Base-by-base conservation (phyloP, 2,797 vertebrate genomes). In the Enoplosus armatus region DNA sequence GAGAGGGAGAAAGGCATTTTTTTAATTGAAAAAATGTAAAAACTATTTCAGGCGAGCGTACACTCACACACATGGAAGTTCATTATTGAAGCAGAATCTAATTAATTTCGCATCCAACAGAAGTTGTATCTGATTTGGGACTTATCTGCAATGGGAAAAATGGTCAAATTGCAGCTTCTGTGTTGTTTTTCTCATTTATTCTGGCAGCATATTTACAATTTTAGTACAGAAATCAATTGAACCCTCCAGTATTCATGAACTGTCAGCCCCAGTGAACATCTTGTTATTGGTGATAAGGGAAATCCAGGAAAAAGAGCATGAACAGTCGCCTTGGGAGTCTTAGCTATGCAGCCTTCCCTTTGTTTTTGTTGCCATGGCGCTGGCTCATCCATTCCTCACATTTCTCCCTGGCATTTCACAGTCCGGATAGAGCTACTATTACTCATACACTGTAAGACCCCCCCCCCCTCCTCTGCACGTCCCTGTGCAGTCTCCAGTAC, bases 301-400 rank as follows among this genome's bases (percentile, higher is more conserved):
- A 88, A 84, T 80, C 59, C 81, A 83, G 70, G 66, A 78, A 88
- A n/a, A 86, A 87, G 63, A 87, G 75, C 82, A 83, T 50, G 75
- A 86, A 79, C 78, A 78, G 76, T 79, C 15, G 59, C 85, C 79
- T 55, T 62, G 59, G 88, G 91, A 91, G 79, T 80, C 82, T 83
- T 37, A 71, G 77, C 82, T 43, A 69, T 27, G 61, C 69, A 73
- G 59, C 70, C 85, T 69, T 65, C 67, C 58, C 81, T 89, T 90
- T 90, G 77, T 93, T 91, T 90, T 85, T 61, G 90, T 93, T 93
- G 87, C 90, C 87, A 94, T 93, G 92, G 90, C 33, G 29, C 78
- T 77, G 71, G 77, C 66, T 89, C 75, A 82, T 82, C 79, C 80
- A 71, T 77, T 85, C 80, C 70, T 83, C 71, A 68, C 55, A 65